Evolutionary conservation across 1,140 invertebrate genomes (phyloP), one percentile per base, ranked within the genome.

Genomic region (Heliconius nattereri): DNA sequence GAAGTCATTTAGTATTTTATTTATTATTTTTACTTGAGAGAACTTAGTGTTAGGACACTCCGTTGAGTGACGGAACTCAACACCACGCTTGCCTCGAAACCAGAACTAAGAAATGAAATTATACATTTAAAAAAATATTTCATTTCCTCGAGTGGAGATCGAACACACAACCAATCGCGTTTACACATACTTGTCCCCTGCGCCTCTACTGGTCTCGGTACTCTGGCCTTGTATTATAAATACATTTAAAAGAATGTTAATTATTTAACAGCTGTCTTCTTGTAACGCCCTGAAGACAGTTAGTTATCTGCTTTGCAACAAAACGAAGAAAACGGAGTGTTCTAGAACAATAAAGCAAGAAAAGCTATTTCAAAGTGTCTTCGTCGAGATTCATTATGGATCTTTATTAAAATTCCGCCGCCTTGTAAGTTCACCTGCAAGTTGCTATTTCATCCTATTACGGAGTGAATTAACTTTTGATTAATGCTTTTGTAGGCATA

Each of bases 381-480:
- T 79, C 78, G 45, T 75, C 20, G 81, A 75, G 76, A 82, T 82
- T 82, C 75, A 82, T 82, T 82, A 78, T 54, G 75, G 73, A 75
- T 79, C 75, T 80, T 79, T 80, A 80, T 80, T 78, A 77, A 82
- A 78, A 82, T 82, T 82, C 75, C 78, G 52, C 60, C 52, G 70
- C 45, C 70, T 45, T 37, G 32, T 32, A 71, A 35, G 29, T 71
- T 37, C 2, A 71, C 71, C 32, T 71, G 35, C 71, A 71, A 35
- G 19, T 71, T 71, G 71, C 71, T 71, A 66, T 66, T 66, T 66
- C 26, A 66, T 6, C 60, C 32, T 35, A 20, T 71, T 71, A 35
- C 71, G 3, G 32, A n/a, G 29, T 71, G 29, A 37, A 37, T 71
- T 37, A 35, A 37, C 32, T 71, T 40, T 72, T 40, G 71, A 72